Conservation (phyloP, 2,797 vertebrate species). For the Alectoris magna region DNA sequence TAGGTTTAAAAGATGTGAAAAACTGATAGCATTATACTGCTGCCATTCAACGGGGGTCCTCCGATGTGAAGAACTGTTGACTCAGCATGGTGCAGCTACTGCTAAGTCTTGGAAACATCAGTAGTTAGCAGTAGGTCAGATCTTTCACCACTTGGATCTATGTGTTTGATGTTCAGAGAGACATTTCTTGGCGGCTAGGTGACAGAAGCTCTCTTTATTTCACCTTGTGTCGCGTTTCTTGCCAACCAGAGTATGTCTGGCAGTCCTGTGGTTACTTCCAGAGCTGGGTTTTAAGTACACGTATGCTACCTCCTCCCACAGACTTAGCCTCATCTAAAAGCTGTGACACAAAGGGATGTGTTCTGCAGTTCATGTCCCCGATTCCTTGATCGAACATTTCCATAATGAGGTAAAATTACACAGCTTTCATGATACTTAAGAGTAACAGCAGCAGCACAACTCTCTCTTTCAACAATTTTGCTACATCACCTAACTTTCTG, state of each 20-base stretch:
- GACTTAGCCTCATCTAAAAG: background rate
- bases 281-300: background rate
- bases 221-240: background rate
- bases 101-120: constrained; percentile 15
- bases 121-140: background rate
- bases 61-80: background rate
- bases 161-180: background rate
- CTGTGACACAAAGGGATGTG: background rate
- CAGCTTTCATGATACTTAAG: background rate
- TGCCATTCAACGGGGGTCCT: constrained; percentile 33
- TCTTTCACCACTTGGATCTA: constrained; percentile 1
- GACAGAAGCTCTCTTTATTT: constrained; percentile 7
- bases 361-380: background rate
- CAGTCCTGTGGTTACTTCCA: background rate
- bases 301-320: background rate
- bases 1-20: constrained; percentile 51
- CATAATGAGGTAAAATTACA: background rate
- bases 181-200: background rate
- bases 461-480: background rate
- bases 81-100: constrained; percentile 1
- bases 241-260: background rate
- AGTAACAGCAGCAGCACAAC: background rate
- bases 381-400: background rate
- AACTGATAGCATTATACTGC: constrained; percentile 35
- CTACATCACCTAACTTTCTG: constrained; percentile 23